Percentiles rank a stretch among this genome's conserved stretches.
These are phyloP conservation scores for Cynocephalus volans DNA, from an alignment of 2,113 vertebrate genomes.

Conservation along the genomic window DNA sequence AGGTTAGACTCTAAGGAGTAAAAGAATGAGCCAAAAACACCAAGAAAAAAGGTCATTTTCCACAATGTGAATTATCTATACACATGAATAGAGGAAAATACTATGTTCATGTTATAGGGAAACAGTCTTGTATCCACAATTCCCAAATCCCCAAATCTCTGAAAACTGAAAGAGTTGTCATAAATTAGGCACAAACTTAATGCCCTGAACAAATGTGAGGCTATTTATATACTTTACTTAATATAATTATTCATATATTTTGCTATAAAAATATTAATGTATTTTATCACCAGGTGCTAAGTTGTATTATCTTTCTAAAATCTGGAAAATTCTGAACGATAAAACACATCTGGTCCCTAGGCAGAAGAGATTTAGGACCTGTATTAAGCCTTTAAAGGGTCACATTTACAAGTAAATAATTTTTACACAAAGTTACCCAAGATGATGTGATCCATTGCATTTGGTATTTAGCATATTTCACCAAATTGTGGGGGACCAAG, in stretches of 20 bases:
- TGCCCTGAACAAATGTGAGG: background rate
- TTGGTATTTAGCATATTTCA: background rate
- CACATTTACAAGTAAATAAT: conserved; percentile 16
- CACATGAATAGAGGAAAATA: background rate
- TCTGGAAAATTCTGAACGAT: conserved; percentile 46
- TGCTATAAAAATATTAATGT: background rate
- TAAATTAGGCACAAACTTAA: conserved; percentile 10
- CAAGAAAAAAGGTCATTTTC: background rate
- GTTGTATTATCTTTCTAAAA: background rate
- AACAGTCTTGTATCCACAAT: background rate
- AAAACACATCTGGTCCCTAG: background rate
- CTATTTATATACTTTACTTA: background rate
- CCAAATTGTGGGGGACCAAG: background rate
- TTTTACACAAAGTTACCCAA: background rate
- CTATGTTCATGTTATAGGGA: background rate
- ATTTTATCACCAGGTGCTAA: conserved; percentile 11
- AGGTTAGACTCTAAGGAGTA: background rate
- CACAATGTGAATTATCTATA: background rate
- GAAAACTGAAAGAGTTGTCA: conserved; percentile 7
- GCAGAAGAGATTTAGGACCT: background rate
- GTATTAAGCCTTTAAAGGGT: background rate
- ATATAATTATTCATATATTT: background rate
- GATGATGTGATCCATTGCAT: background rate
- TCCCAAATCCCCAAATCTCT: background rate
- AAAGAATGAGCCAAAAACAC: background rate